Evolutionary conservation across 1,140 invertebrate species (phyloP).

Genomic region (Gonatopus flavifemur): DNA sequence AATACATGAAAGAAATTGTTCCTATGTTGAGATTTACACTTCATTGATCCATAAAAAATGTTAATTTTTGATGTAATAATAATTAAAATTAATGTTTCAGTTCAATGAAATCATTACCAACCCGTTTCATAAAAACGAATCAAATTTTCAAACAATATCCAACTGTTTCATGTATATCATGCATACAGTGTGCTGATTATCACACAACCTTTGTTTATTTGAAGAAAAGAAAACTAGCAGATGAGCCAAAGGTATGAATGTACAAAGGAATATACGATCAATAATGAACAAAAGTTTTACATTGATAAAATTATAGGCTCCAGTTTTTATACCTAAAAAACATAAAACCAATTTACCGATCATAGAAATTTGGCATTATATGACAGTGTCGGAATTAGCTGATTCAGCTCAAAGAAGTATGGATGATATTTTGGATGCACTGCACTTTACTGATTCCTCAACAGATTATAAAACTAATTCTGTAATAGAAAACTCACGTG

Average conservation of each 20-base stretch:
- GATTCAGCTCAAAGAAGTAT: conserved; percentile 61
- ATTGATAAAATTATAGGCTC: background rate
- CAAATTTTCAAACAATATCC: conserved; percentile 7
- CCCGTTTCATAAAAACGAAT: background rate
- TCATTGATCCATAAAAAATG: background rate
- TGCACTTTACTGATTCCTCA: conserved; percentile 59
- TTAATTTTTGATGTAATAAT: conserved; percentile 1
- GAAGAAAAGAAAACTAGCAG: conserved; percentile 17
- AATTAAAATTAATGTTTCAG: conserved; percentile 16
- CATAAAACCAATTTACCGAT: conserved; percentile 47
- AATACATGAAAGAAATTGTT: background rate
- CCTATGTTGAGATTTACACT: too few relatives aligned
- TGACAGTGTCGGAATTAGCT: conserved; percentile 76
- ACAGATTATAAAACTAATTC: conserved; percentile 52
- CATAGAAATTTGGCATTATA: conserved; percentile 74
- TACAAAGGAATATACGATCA: conserved; percentile 5
- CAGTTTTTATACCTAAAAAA: conserved; percentile 5
- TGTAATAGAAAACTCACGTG: conserved; percentile 58
- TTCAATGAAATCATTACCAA: conserved; percentile 3
- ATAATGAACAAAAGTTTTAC: background rate
- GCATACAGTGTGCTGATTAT: conserved; percentile 29
- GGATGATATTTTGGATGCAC: conserved; percentile 67
- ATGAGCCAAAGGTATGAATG: conserved; percentile 13
- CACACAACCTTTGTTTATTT: conserved; percentile 28
- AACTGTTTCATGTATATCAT: conserved; percentile 5